Evolutionary conservation across 2,113 vertebrate genomes (phyloP), one percentile per base, ranked within the genome.

Genomic region (Oncorhynchus tshawytscha): DNA sequence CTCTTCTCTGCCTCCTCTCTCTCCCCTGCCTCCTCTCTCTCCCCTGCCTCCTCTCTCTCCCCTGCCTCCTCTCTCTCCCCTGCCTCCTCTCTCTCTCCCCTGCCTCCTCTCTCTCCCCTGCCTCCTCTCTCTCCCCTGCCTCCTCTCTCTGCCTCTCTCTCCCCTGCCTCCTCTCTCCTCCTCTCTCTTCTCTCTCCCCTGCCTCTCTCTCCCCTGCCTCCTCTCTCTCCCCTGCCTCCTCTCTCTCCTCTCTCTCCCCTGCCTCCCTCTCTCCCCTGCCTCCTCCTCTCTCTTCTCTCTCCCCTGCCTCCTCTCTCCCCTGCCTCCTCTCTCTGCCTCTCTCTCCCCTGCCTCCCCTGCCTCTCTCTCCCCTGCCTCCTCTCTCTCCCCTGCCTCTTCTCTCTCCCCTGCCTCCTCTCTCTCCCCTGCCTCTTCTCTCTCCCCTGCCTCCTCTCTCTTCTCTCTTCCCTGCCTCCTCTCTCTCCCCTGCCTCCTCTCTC

Each of bases 71-170:
- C 65, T 54, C 65, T 29, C 45, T 25, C 85, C 16, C 4, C 51
- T 54, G 29, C 54, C 54, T 59, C 20, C 24, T 31, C 60, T 64
- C 65, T 54, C 65, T 29, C 45, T 25, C 86, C 5, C 5, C 51
- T 57, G 4, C 57, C 18, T 59, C 20, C 57, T 20, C 24, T 29
- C 64, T 64, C 65, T 54, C 27, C 60, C 18, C 29, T 31, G 29
- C 29, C 29, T 29, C 29, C 31, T 31, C 5, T 31, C 31, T 31
- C 29, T 29, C 1, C 25, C 1, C 25, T 25, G 24, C 20, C 24
- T 45, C 49, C 65, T 54, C 65, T 20, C 45, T 18, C 86, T n/a
- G 5, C 2, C 57, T 20, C 24, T 24, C 64, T 64, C 65, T 54
- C 27, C 39, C 45, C 29, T 31, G 29, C 29, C 29, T 31, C 31